Evolutionary conservation across 2,888 invertebrate genomes (phyloP).

Genomic region (Neria commutata): DNA sequence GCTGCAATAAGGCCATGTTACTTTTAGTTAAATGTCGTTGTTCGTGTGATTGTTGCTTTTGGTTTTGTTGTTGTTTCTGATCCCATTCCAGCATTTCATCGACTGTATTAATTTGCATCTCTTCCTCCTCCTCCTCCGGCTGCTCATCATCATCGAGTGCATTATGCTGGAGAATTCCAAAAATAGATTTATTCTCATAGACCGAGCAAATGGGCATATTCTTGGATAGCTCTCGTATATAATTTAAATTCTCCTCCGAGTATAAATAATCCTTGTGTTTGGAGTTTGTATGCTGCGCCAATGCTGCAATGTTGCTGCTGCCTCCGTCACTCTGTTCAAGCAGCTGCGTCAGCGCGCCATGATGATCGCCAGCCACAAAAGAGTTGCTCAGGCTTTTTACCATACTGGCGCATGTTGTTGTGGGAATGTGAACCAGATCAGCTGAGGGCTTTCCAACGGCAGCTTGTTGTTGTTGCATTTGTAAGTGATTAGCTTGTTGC

Average conservation of each 20-base stretch:
- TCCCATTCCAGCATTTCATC: constrained; percentile 55
- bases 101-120: constrained; percentile 35
- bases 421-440: too few relatives aligned
- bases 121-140: constrained; percentile 8
- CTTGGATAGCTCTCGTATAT: constrained; percentile 60
- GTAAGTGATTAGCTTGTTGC: background rate
- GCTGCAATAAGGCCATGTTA: background rate
- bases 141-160: constrained; percentile 32
- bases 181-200: constrained; percentile 61
- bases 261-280: constrained; percentile 47
- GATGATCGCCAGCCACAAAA: background rate
- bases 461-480: background rate
- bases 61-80: constrained; percentile 33
- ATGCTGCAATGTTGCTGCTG: background rate
- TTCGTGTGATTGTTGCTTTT: constrained; percentile 16
- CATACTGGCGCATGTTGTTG: too few relatives aligned
- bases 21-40: constrained; percentile 8
- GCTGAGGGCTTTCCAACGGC: background rate
- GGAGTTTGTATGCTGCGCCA: constrained; percentile 9
- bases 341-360: background rate
- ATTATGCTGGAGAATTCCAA: constrained; percentile 44
- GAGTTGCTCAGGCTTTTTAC: too few relatives aligned
- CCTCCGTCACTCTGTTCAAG: background rate
- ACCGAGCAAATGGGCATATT: constrained; percentile 61
- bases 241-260: constrained; percentile 60